phyloP scores from a whole-genome alignment of 2,797 vertebrate species.

The Thalassophryne amazonica region DNA sequence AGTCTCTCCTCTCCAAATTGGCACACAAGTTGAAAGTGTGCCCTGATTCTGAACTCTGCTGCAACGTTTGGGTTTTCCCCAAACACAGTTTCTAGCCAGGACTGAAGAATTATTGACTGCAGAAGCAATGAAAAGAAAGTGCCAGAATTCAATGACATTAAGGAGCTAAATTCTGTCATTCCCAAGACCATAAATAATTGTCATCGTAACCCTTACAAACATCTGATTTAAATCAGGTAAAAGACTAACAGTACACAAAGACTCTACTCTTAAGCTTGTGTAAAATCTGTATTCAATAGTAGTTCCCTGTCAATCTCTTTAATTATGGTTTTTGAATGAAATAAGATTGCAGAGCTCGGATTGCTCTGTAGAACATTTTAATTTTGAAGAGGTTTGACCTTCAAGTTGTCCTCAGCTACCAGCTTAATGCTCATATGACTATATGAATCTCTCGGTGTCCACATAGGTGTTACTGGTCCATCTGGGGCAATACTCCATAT shows the following conservation, averaged over 20 bases:
- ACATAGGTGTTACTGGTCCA: no score
- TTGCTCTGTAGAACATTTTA: constrained; percentile 1
- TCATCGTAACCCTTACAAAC: background rate
- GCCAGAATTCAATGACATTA: constrained; percentile 18
- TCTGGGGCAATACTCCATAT: no score
- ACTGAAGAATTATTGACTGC: constrained; percentile 12
- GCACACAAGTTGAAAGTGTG: constrained; percentile 42
- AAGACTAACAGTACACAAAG: background rate
- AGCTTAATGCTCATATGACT: background rate
- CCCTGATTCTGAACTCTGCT: constrained; percentile 46
- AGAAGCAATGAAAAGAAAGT: constrained; percentile 1
- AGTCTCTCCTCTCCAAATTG: constrained; percentile 37
- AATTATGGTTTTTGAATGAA: background rate
- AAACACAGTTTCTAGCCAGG: constrained; percentile 22
- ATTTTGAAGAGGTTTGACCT: constrained; percentile 4
- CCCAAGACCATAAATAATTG: background rate
- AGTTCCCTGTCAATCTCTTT: background rate
- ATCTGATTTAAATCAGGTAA: constrained; percentile 5
- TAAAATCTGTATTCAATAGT: constrained; percentile 6
- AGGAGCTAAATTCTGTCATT: constrained; percentile 10
- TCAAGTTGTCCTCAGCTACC: constrained; percentile 19
- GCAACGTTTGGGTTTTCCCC: constrained; percentile 24
- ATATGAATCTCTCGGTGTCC: no score
- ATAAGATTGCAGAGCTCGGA: background rate
- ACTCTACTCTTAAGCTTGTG: constrained; percentile 14